phyloP scores from a whole-genome alignment of 2,888 invertebrate genomes.

The Thymelicus acteon region DNA sequence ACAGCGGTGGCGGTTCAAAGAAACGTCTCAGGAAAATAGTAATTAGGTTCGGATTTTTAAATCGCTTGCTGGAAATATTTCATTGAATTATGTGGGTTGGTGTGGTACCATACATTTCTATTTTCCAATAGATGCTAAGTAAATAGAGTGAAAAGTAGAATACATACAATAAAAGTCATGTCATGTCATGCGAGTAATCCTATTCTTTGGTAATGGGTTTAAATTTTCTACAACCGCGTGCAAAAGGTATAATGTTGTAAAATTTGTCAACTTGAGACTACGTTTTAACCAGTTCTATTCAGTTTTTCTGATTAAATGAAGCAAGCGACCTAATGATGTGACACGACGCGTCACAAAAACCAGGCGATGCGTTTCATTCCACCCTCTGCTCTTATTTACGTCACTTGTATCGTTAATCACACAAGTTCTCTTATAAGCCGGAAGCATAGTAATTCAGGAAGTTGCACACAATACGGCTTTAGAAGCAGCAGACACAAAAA shows the following conservation, averaged over 20 bases:
- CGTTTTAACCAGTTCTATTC: not conserved
- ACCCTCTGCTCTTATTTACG: constrained; percentile 30
- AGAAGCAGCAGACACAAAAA: constrained; percentile 1
- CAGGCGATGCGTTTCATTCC: constrained; percentile 22
- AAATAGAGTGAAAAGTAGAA: too few relatives aligned
- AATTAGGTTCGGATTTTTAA: not conserved
- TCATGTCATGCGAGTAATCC: too few relatives aligned
- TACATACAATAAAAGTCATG: too few relatives aligned
- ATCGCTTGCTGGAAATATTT: not conserved
- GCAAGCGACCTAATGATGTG: constrained; percentile 23
- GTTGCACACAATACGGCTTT: constrained; percentile 7
- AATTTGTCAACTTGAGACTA: not conserved
- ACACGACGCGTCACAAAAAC: constrained; percentile 23
- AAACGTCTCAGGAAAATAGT: not conserved
- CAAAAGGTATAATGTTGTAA: not conserved
- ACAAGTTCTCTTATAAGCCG: constrained; percentile 30
- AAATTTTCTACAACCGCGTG: too few relatives aligned
- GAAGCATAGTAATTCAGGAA: constrained; percentile 19
- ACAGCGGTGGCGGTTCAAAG: not conserved
- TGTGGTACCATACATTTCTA: too few relatives aligned
- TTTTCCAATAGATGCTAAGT: too few relatives aligned
- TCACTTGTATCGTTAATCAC: constrained; percentile 29
- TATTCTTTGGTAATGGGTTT: too few relatives aligned
- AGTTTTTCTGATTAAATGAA: constrained; percentile 14
- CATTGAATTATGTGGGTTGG: not conserved